phyloP scores from a whole-genome alignment of 1,140 invertebrate genomes.

The Zaprionus ghesquierei region DNA sequence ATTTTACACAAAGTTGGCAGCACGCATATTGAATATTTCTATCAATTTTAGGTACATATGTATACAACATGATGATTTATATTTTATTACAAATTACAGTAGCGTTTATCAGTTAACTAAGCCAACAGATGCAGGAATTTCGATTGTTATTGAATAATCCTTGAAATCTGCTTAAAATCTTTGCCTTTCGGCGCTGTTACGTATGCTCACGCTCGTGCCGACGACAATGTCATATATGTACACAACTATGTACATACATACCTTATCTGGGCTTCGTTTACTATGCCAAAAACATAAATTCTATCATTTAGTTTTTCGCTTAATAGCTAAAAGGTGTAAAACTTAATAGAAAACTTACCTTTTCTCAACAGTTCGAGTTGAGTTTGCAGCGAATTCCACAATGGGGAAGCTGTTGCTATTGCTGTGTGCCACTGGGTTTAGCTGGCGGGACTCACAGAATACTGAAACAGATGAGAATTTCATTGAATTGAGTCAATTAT shows the following conservation, averaged over 20 bases:
- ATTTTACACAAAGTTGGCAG: conserved; percentile 33
- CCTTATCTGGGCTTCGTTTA: conserved; percentile 40
- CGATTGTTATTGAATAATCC: not conserved
- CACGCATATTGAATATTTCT: conserved; percentile 66
- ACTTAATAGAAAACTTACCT: conserved; percentile 13
- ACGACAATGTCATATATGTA: conserved; percentile 36
- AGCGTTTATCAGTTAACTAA: not conserved
- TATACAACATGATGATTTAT: conserved; percentile 52
- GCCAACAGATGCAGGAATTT: not conserved
- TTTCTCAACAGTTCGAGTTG: not conserved
- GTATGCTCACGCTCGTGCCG: conserved; percentile 21
- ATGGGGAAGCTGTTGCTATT: not conserved
- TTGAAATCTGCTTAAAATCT: not conserved
- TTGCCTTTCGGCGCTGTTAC: conserved; percentile 9
- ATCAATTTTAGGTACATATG: conserved; percentile 70
- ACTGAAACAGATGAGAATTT: not conserved
- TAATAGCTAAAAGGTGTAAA: not conserved
- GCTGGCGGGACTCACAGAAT: conserved; percentile 11
- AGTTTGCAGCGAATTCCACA: not conserved
- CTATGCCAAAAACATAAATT: conserved; percentile 23
- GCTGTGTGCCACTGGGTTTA: not conserved
- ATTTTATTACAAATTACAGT: conserved; percentile 28
- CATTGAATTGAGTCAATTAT: not conserved
- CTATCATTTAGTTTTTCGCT: conserved; percentile 2
- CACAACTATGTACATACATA: conserved; percentile 23